These are phyloP conservation scores for Drosophila ironensis DNA, from an alignment of 1,140 invertebrate genomes.

Conservation along the genomic window DNA sequence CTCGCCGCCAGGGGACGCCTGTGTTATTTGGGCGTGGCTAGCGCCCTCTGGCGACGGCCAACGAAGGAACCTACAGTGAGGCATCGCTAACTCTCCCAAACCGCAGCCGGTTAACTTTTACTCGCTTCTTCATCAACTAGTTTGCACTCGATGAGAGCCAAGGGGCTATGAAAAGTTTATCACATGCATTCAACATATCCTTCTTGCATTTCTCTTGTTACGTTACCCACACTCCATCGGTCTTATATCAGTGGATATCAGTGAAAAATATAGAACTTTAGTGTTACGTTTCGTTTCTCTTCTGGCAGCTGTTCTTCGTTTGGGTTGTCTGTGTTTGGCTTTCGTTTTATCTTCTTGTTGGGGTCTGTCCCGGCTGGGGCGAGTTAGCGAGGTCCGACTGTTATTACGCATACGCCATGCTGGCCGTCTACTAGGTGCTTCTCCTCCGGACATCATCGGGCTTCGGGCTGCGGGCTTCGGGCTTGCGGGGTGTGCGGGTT, in stretches of 20 bases:
- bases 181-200: too few species aligned
- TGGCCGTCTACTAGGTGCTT: slow-evolving; percentile 31
- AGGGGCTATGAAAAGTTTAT: too few species aligned
- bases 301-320: not conserved
- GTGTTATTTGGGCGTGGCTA: slow-evolving; percentile 6
- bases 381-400: slow-evolving; percentile 27
- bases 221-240: too few species aligned
- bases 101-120: not conserved
- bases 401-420: slow-evolving; percentile 33
- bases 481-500: too few species aligned
- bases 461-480: not conserved
- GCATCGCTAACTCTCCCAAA: slow-evolving; percentile 14
- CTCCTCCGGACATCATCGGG: too few species aligned
- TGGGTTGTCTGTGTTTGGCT: not conserved
- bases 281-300: not conserved
- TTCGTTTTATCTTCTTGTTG: slow-evolving; percentile 8
- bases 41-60: slow-evolving; percentile 12
- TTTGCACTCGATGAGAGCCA: too few species aligned
- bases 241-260: too few species aligned
- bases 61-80: slow-evolving; percentile 25
- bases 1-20: slow-evolving; percentile 5
- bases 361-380: too few species aligned
- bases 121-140: too few species aligned
- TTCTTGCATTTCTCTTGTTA: too few species aligned
- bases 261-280: too few species aligned